phyloP scores from a whole-genome alignment of 2,113 vertebrate species.

The Vombatus ursinus region DNA sequence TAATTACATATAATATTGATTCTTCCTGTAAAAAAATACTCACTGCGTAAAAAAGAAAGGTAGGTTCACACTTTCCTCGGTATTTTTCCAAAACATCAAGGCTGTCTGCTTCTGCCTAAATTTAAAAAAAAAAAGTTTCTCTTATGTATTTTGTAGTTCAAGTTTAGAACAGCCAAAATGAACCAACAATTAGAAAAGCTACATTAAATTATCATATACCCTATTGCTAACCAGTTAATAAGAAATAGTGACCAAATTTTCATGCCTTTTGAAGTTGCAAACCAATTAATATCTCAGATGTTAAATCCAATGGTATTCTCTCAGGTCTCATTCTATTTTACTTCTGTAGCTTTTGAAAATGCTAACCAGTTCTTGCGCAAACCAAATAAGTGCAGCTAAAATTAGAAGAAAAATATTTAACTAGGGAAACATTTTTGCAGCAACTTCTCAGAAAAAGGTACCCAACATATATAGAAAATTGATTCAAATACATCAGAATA shows the following conservation, averaged over 20 bases:
- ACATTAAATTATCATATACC: not conserved
- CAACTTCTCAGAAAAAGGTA: not conserved
- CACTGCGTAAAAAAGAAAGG: constrained; percentile 94
- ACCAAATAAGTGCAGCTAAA: not conserved
- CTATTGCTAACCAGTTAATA: not conserved
- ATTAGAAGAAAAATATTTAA: not conserved
- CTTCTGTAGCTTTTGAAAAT: not conserved
- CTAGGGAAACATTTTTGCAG: not conserved
- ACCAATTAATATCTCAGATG: not conserved
- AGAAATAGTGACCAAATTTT: not conserved
- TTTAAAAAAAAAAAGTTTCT: constrained; percentile 10
- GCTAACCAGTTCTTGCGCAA: not conserved
- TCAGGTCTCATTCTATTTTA: not conserved
- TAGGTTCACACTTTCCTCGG: constrained; percentile 92
- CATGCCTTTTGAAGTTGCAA: not conserved
- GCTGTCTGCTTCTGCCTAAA: constrained; percentile 92
- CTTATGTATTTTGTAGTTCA: not conserved
- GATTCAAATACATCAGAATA: not conserved
- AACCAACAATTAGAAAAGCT: not conserved
- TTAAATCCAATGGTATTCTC: not conserved
- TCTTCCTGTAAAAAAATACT: constrained; percentile 74
- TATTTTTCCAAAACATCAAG: constrained; percentile 91
- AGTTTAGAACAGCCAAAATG: not conserved
- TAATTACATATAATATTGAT: not conserved
- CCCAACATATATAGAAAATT: not conserved